phyloP scores from a whole-genome alignment of 2,888 invertebrate genomes.

The Apamea monoglypha region DNA sequence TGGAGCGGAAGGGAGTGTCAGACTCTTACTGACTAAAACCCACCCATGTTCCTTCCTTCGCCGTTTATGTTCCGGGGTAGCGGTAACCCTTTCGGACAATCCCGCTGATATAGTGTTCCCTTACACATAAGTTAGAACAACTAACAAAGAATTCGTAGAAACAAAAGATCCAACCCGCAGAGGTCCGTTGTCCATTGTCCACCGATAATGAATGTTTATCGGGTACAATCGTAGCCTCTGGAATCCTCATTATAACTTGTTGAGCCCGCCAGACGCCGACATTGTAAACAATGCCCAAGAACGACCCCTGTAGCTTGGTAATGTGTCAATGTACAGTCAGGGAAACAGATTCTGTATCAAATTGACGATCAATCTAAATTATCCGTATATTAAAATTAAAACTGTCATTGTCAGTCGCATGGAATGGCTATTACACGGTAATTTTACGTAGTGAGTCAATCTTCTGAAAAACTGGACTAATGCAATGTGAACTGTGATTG shows the following conservation, averaged over 20 bases:
- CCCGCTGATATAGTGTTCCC: not conserved
- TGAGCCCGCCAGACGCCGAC: not conserved
- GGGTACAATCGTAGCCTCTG: slow-evolving; percentile 24
- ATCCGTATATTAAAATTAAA: not conserved
- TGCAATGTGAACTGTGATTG: not conserved
- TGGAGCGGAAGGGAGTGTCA: too few relatives aligned
- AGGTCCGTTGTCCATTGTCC: slow-evolving; percentile 6
- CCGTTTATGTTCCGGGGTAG: too few relatives aligned
- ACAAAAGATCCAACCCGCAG: slow-evolving; percentile 5
- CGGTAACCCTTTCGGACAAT: too few relatives aligned
- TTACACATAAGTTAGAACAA: not conserved
- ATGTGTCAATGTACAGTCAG: slow-evolving; percentile 6
- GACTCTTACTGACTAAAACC: too few relatives aligned
- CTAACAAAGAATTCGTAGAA: slow-evolving; percentile 1
- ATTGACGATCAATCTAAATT: not conserved
- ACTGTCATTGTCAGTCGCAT: not conserved
- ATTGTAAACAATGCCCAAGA: slow-evolving; percentile 10
- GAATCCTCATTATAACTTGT: slow-evolving; percentile 29
- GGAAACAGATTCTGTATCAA: not conserved
- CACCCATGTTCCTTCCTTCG: too few relatives aligned
- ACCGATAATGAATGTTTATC: slow-evolving; percentile 31
- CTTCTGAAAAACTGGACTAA: not conserved
- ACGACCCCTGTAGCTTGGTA: not conserved
- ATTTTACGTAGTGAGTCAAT: not conserved
- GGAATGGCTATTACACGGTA: not conserved